Evolutionary conservation across 2,888 invertebrate species (phyloP).

Genomic region (Steromphala cineraria): DNA sequence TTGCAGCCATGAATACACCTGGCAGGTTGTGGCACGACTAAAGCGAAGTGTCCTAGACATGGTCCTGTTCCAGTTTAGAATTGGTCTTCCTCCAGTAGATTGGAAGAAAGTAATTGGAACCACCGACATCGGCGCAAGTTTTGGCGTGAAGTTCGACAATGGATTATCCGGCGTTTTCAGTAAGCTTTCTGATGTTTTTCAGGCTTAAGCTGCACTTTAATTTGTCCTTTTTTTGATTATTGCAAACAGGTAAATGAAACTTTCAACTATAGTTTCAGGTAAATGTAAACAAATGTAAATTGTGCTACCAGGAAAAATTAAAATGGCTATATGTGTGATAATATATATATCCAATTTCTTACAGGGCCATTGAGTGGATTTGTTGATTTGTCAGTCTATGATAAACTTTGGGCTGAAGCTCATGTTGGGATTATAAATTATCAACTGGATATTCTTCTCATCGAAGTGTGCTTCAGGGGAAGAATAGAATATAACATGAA

Average conservation of each 20-base stretch:
- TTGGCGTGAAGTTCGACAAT: conserved; percentile 46
- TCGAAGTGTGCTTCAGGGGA: conserved; percentile 49
- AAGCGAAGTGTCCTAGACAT: conserved; percentile 32
- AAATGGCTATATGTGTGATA: no score
- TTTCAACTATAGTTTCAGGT: no score
- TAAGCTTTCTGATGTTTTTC: neutral
- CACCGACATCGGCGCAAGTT: conserved; percentile 47
- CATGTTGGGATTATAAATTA: conserved; percentile 47
- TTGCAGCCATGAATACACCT: conserved; percentile 38
- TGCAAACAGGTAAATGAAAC: no score
- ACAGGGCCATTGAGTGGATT: conserved; percentile 40
- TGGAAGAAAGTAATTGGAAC: conserved; percentile 51
- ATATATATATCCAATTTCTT: neutral
- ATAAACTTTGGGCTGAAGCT: conserved; percentile 46
- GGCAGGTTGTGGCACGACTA: conserved; percentile 36
- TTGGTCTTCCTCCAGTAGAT: conserved; percentile 44
- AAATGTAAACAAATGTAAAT: no score
- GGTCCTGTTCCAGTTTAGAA: conserved; percentile 36
- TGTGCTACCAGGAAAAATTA: no score
- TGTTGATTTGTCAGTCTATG: conserved; percentile 45
- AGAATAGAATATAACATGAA: conserved; percentile 50
- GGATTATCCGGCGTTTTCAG: conserved; percentile 28
- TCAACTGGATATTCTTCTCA: conserved; percentile 46
- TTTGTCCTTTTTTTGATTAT: no score
- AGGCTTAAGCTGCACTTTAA: no score